Evolutionary conservation across 1,140 invertebrate genomes (phyloP), one percentile per base, ranked within the genome.

Genomic region (Danaus plexippus): DNA sequence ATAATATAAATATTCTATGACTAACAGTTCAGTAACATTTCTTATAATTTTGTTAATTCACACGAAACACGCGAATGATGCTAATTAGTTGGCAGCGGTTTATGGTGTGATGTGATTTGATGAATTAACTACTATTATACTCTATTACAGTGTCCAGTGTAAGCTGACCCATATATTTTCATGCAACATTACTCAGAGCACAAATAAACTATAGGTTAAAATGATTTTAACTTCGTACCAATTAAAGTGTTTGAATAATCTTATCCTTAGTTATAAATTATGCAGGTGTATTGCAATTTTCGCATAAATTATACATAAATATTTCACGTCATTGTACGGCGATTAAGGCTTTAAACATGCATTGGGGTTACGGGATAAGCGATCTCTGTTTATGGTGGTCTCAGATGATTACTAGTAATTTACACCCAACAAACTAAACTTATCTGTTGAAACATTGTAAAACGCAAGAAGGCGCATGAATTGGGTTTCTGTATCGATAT

Each of bases 291-390:
- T 47, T 60, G 43, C 44, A 60, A 60, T 51, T 60, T 60, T 55
- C 55, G 52, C 58, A 41, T 32, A 32, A 32, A 32, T 55, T 41
- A 47, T 18, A 18, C 53, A 52, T 47, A 48, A 49, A 60, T 55
- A 55, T 55, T 43, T 48, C 43, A 55, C 52, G 32, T 49, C 52
- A 53, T 59, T 59, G 52, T 53, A 53, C 47, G 12, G 40, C 49
- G 52, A 55, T 55, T 55, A 60, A 60, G 58, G 48, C 47, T 54
- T 54, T 60, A 60, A 60, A 60, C 47, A 60, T 60, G 58, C 58
- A 60, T 60, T 51, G 54, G 41, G 58, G 58, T 60, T 60, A 60
- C 48, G 53, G 58, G 58, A 60, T 55, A 60, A 54, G 52, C 43
- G 42, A 32, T 32, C 22, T 32, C 22, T 32, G 7, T 32, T 32